These are phyloP conservation scores for Teleogryllus occipitalis DNA, from an alignment of 1,140 invertebrate genomes.

Conservation along the genomic window DNA sequence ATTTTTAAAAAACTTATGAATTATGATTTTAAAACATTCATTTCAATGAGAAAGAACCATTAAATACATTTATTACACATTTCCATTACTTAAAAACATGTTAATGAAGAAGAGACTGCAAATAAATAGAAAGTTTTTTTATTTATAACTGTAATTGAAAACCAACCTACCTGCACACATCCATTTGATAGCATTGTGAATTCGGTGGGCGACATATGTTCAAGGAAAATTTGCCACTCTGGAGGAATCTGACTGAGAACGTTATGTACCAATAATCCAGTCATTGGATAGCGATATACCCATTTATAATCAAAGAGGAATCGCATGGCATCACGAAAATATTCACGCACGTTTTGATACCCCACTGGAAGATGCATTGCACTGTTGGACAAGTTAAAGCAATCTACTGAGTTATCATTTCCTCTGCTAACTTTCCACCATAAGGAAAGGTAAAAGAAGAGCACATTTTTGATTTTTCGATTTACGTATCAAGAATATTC, in stretches of 20 bases:
- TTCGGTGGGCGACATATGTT: conserved; percentile 18
- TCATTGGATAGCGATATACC: conserved; percentile 58
- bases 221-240: conserved; percentile 42
- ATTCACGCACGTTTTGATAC: conserved; percentile 33
- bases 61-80: too few species aligned
- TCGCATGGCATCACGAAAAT: conserved; percentile 45
- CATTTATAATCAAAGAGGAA: conserved; percentile 53
- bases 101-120: too few species aligned
- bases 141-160: background rate
- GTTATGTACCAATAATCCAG: conserved; percentile 48
- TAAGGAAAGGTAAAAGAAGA: too few species aligned
- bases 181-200: background rate
- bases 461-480: too few species aligned
- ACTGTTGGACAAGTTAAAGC: background rate
- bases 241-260: conserved; percentile 45
- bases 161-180: background rate
- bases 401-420: background rate
- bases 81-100: too few species aligned
- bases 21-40: too few species aligned
- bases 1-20: too few species aligned
- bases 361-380: conserved; percentile 2
- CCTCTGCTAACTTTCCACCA: too few species aligned
- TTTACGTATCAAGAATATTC: too few species aligned
- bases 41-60: too few species aligned
- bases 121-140: too few species aligned